phyloP scores from a whole-genome alignment of 2,113 vertebrate genomes.

The Delphinapterus leucas region DNA sequence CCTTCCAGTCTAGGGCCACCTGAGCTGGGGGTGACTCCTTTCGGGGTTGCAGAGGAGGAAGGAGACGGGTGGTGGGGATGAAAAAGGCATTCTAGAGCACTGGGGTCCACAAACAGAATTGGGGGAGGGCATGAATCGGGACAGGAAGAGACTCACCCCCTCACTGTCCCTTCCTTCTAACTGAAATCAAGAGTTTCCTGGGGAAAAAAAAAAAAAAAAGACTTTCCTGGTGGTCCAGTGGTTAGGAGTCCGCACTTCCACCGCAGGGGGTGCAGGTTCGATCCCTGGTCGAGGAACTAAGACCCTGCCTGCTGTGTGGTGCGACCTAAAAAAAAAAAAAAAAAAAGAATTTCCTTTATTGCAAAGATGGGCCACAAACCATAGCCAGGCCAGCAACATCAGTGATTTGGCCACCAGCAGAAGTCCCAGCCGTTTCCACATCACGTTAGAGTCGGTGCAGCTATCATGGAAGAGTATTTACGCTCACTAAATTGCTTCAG shows the following conservation, averaged over 20 bases:
- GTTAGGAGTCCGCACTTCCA: neutral
- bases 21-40: neutral
- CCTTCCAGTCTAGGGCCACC: accelerated
- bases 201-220: neutral
- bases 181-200: neutral
- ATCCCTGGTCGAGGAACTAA: neutral
- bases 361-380: neutral
- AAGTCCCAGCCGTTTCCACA: neutral
- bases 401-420: neutral
- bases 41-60: neutral
- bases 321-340: neutral
- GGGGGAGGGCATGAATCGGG: neutral
- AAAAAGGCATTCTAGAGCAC: neutral
- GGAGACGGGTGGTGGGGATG: neutral
- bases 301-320: neutral
- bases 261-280: neutral
- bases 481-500: neutral
- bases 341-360: neutral
- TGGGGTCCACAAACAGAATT: neutral
- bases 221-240: neutral
- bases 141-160: neutral
- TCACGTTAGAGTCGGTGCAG: neutral
- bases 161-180: neutral
- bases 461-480: neutral
- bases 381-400: neutral